Percentiles rank a stretch among this genome's conserved stretches.
These are phyloP conservation scores for Ciconia maguari DNA, from an alignment of 2,113 vertebrate genomes.

Conservation along the genomic window DNA sequence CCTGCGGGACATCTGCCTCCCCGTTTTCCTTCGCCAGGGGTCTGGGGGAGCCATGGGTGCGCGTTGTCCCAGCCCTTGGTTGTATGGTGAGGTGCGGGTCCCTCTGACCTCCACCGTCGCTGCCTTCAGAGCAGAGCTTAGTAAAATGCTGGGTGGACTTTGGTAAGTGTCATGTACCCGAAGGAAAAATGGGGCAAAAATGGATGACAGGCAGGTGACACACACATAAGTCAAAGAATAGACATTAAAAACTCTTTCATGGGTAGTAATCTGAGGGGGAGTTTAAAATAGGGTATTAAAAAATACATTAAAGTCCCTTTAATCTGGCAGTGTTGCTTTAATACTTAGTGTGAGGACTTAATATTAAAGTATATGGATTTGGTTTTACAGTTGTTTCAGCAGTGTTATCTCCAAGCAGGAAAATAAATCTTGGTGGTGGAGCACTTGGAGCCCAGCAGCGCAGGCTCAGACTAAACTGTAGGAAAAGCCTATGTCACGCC, in stretches of 20 bases:
- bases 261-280: neutral
- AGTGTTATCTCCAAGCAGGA: neutral
- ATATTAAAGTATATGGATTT: neutral
- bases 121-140: neutral
- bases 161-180: neutral
- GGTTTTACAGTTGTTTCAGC: slow-evolving; percentile 5
- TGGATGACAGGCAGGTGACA: neutral
- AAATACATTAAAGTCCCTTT: neutral
- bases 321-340: neutral
- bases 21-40: rapidly evolving
- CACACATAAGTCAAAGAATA: neutral
- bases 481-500: neutral
- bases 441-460: neutral
- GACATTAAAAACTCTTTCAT: neutral
- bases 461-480: neutral
- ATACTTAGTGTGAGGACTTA: neutral
- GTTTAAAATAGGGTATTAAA: neutral
- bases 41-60: rapidly evolving
- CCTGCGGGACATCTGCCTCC: neutral
- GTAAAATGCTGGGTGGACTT: neutral
- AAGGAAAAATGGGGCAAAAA: neutral
- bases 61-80: rapidly evolving
- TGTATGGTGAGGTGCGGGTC: neutral
- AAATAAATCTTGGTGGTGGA: neutral
- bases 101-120: neutral